Evolutionary conservation across 92 coral and sea anemone species (phyloP), one percentile per base, ranked within the genome.

Genomic region (Epizoanthus ramosus): DNA sequence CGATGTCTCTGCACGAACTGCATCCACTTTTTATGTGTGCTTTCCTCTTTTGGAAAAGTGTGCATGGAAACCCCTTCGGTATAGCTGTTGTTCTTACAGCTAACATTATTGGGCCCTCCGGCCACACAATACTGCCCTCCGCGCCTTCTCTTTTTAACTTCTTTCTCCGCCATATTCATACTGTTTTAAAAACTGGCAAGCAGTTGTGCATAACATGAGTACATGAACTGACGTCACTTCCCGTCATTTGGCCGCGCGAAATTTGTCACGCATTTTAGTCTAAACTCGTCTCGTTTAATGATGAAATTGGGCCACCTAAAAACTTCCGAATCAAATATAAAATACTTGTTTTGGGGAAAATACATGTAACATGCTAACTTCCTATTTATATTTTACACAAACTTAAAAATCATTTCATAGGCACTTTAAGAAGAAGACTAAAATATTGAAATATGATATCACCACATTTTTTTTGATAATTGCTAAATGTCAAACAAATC

Each of bases 111-210:
- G 14, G 86, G 91, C 8, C 68, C 87, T 52, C 91, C 94, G 50
- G 90, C 93, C 24, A 90, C n/a, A n/a, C 93, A 90, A 73, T 81
- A 90, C 76, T 87, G 68, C 24, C 93, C 93, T 65, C 83, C 88
- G 21, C 25, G 64, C 47, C 69, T 22, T 58, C 28, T 57, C 43
- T 37, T 37, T 37, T 37, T 37, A 3, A 37, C 43, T 37, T 37
- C 43, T 37, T 37, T 45, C 25, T 45, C 23, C 64, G 61, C 43
- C 43, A 37, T 37, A 37, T 3, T n/a, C n/a, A n/a, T n/a, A n/a
- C n/a, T 37, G 43, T 37, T 3, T 37, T 5, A 3, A n/a, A n/a
- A n/a, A 61, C 25, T 61, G 67, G 67, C 67, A 59, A 2, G 65
- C 67, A n/a, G 21, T 61, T 61, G 67, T 6, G 67, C 3, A 37